A percentile compares a stretch with the other conserved stretches of the same genome.
These are phyloP conservation scores for Cololabis saira DNA, from an alignment of 2,113 vertebrate genomes.

Conservation along the genomic window DNA sequence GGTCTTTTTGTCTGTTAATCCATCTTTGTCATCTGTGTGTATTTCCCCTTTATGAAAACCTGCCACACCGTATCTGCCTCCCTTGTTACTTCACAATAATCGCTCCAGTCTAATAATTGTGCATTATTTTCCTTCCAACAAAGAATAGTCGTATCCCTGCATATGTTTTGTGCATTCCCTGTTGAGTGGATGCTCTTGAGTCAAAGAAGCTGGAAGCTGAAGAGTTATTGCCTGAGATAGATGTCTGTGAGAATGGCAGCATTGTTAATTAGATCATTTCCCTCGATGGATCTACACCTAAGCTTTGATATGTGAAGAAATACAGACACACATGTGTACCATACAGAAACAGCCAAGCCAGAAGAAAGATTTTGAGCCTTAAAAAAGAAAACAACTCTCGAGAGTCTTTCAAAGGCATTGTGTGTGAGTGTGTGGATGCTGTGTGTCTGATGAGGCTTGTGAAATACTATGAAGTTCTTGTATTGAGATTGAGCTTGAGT, in stretches of 20 bases:
- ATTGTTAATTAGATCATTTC: constrained; percentile 57
- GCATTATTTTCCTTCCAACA: constrained; percentile 29
- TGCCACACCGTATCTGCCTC: constrained; percentile 38
- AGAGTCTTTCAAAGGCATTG: constrained; percentile 56
- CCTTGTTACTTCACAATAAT: constrained; percentile 42
- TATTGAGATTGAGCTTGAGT: constrained; percentile 9
- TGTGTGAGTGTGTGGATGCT: constrained; percentile 15
- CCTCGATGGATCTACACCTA: constrained; percentile 55
- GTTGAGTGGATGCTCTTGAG: constrained; percentile 31
- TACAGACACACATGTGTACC: constrained; percentile 7
- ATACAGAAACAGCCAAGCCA: constrained; percentile 19
- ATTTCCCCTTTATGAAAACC: constrained; percentile 49
- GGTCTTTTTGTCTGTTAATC: constrained; percentile 4
- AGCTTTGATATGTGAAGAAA: constrained; percentile 47
- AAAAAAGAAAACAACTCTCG: constrained; percentile 52
- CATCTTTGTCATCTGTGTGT: constrained; percentile 62
- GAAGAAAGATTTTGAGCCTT: constrained; percentile 42
- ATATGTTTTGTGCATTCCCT: constrained; percentile 24
- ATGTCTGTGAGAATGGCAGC: constrained; percentile 42
- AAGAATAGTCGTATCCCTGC: constrained; percentile 14
- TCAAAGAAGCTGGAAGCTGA: constrained; percentile 37
- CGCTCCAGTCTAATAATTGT: constrained; percentile 43
- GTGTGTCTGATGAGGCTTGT: constrained; percentile 23
- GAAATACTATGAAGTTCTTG: constrained; percentile 33
- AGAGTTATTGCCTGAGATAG: constrained; percentile 34